Evolutionary conservation across 2,888 invertebrate genomes (phyloP), one percentile per base, ranked within the genome.

Genomic region (Liodrosophila aerea): DNA sequence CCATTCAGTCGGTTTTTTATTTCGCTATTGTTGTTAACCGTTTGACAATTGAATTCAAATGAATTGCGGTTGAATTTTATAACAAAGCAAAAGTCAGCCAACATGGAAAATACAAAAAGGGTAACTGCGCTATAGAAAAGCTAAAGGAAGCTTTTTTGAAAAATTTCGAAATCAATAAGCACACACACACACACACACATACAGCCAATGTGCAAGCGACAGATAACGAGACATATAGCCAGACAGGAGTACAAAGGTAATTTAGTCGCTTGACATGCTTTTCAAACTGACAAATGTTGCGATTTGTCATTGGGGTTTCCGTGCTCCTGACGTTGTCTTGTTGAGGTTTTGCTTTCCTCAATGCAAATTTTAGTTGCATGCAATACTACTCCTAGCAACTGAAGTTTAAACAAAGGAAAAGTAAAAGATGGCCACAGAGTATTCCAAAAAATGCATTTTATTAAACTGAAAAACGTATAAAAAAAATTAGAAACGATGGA

Each of bases 21-120:
- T 11, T 15, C 13, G 12, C 36, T 52, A 46, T 73, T 64, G 64
- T 56, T 74, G 58, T 57, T 60, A 60, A 47, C 49, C 41, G 52
- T 63, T 65, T 52, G 71, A 60, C 85, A 85, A 85, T 85, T 81
- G 83, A 78, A 80, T 82, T 77, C 70, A 75, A 80, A 84, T 76
- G 78, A 84, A 81, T 81, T 84, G 85, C 85, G 75, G 85, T 81
- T 76, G 54, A 66, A 50, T 68, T 64, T 52, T 63, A 68, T 64
- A 61, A 59, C 64, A 72, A 74, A 72, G 63, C 47, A 52, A 66
- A 64, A 75, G 75, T 60, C 72, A 64, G 60, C n/a, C 49, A 59
- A 49, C 58, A 52, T 45, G 36, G 58, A 30, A 27, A 34, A 22
- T 41, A 30, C 43, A 50, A 50, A 30, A 45, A 50, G 41, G 29